Percentiles rank a stretch among this genome's conserved stretches.
Conservation (phyloP, 2,888 invertebrate species). For the Odontocolon sp. region DNA sequence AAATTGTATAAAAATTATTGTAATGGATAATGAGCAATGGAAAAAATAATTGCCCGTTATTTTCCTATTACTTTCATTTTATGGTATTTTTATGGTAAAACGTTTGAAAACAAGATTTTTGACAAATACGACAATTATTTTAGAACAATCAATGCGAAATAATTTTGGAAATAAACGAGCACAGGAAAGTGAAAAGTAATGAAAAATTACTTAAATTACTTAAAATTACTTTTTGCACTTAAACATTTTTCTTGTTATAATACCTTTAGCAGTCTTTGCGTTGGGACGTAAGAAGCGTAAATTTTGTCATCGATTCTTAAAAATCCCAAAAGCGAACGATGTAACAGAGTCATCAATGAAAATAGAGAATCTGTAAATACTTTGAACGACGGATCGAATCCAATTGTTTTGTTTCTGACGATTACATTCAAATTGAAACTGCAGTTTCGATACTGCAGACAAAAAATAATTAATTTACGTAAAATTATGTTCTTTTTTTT, state of each 20-base stretch:
- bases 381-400: constrained; percentile 89
- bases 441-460: constrained; percentile 85
- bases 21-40: too few relatives aligned
- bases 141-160: too few relatives aligned
- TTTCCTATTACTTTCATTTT: too few relatives aligned
- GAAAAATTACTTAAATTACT: too few relatives aligned
- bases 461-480: constrained; percentile 1
- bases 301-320: constrained; percentile 90
- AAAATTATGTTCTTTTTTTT: not conserved
- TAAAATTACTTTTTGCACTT: not conserved
- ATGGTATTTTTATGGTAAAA: too few relatives aligned
- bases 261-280: constrained; percentile 65
- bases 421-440: constrained; percentile 86
- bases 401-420: constrained; percentile 84
- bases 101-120: too few relatives aligned
- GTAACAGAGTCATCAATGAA: constrained; percentile 88
- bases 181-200: too few relatives aligned
- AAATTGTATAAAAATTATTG: too few relatives aligned
- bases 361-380: constrained; percentile 88
- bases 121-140: too few relatives aligned
- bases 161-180: too few relatives aligned
- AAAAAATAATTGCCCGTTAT: too few relatives aligned
- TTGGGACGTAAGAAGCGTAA: constrained; percentile 84
- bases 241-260: not conserved
- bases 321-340: constrained; percentile 86